These are phyloP conservation scores for Bos javanicus DNA, from an alignment of 2,113 vertebrate species.

Conservation along the genomic window DNA sequence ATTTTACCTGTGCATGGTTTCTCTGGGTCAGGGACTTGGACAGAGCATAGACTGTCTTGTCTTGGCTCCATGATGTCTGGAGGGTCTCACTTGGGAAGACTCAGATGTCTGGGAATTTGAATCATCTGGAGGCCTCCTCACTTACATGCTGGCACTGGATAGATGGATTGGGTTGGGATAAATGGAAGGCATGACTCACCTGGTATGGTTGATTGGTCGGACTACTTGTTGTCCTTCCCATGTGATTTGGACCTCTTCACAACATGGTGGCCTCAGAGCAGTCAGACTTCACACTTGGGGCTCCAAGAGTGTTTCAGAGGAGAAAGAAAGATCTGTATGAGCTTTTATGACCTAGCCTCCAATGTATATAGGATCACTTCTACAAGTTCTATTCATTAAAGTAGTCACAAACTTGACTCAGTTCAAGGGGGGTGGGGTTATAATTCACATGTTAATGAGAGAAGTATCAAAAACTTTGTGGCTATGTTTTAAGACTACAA, in stretches of 20 bases:
- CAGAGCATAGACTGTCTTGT: neutral
- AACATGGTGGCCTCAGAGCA: neutral
- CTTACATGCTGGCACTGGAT: neutral
- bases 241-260: neutral
- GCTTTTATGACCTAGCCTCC: neutral
- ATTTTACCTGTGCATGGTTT: neutral
- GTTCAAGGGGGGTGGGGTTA: neutral
- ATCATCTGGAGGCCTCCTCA: neutral
- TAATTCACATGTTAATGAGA: neutral
- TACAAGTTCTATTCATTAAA: neutral
- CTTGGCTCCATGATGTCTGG: neutral
- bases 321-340: neutral
- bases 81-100: neutral
- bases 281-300: neutral
- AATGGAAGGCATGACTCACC: neutral
- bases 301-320: neutral
- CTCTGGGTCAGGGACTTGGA: neutral
- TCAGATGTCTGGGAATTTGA: neutral
- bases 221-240: neutral
- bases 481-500: neutral
- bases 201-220: neutral
- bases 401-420: neutral
- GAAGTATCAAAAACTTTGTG: neutral
- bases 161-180: neutral
- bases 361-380: neutral